Percentiles rank a stretch among this genome's conserved stretches.
phyloP scores from a whole-genome alignment of 2,888 invertebrate genomes.

The Meteorus cinctellus region DNA sequence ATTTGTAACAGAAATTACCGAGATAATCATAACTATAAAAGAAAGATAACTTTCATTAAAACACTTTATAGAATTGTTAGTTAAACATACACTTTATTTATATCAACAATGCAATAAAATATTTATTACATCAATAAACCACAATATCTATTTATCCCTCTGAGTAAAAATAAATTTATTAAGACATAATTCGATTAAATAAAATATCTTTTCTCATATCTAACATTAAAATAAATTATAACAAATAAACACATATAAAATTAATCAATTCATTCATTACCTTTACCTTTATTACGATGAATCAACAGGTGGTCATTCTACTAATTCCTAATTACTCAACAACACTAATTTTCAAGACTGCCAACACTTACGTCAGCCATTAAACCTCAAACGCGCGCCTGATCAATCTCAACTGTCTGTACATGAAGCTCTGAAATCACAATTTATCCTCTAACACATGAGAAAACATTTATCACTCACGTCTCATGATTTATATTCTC shows the following conservation, averaged over 20 bases:
- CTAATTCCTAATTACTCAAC: slow-evolving; percentile 6
- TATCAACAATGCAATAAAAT: too few relatives aligned
- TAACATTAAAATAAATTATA: too few relatives aligned
- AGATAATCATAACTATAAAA: too few relatives aligned
- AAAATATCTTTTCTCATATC: too few relatives aligned
- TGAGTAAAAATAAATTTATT: too few relatives aligned
- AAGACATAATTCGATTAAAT: too few relatives aligned
- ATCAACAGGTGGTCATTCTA: neutral
- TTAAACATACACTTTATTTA: too few relatives aligned
- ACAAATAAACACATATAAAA: neutral
- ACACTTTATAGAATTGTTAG: too few relatives aligned
- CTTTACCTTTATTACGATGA: neutral
- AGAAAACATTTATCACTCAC: neutral
- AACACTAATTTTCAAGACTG: neutral
- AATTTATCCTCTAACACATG: neutral
- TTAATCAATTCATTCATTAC: neutral
- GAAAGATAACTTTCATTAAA: too few relatives aligned
- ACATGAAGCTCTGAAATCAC: neutral
- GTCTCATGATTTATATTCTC: neutral
- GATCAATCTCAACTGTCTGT: slow-evolving; percentile 1
- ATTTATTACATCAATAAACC: too few relatives aligned
- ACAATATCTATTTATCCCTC: too few relatives aligned
- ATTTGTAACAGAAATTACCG: too few relatives aligned
- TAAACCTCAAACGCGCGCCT: neutral
- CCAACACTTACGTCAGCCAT: neutral